phyloP scores from a whole-genome alignment of 2,888 invertebrate species.

The Deilephila elpenor region DNA sequence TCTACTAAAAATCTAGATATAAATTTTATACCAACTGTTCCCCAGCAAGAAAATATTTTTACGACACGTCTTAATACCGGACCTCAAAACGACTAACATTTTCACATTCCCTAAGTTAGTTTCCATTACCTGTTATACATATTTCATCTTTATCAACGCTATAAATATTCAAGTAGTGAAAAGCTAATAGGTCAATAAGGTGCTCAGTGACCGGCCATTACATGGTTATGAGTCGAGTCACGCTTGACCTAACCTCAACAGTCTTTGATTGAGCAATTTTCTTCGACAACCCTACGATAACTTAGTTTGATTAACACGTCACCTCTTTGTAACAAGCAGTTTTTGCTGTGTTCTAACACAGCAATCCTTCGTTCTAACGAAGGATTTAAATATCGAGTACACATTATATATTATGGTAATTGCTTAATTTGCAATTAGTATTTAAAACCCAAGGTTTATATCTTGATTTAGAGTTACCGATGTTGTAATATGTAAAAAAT shows the following conservation, averaged over 20 bases:
- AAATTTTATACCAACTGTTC: no score
- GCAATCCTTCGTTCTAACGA: no score
- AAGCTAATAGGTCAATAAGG: constrained; percentile 65
- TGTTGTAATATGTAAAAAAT: background rate
- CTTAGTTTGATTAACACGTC: constrained; percentile 64
- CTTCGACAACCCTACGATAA: constrained; percentile 63
- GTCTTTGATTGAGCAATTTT: constrained; percentile 71
- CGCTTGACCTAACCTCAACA: constrained; percentile 61
- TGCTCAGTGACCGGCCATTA: constrained; percentile 60
- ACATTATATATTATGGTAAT: constrained; percentile 2
- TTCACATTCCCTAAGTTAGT: background rate
- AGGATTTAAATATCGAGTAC: background rate
- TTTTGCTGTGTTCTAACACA: constrained; percentile 3
- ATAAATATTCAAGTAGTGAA: constrained; percentile 66
- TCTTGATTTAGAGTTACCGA: background rate
- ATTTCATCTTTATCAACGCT: constrained; percentile 45
- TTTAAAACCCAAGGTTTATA: background rate
- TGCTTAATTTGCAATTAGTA: background rate
- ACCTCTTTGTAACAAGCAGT: constrained; percentile 39
- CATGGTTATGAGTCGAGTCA: constrained; percentile 64
- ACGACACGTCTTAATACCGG: background rate
- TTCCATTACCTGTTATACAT: constrained; percentile 12
- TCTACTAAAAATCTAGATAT: no score
- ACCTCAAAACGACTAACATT: background rate
- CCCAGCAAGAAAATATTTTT: background rate